phyloP scores from a whole-genome alignment of 2,888 invertebrate genomes.

The Periphyllus acericola region DNA sequence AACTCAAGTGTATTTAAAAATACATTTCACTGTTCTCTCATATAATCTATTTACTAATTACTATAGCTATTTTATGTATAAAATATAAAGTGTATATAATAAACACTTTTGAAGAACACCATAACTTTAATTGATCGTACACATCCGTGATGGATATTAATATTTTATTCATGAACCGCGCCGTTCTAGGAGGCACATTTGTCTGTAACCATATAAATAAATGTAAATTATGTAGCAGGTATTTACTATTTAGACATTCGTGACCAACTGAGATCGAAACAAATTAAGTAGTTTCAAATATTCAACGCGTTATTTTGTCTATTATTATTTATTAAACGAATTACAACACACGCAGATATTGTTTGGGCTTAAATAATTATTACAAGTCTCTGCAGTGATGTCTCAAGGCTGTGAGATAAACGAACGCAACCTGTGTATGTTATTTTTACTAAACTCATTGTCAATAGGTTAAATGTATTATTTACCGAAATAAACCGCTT shows the following conservation, averaged over 20 bases:
- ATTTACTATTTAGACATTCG: not conserved
- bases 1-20: too few species aligned
- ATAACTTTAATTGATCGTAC: too few species aligned
- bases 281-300: not conserved
- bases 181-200: not conserved
- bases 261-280: not conserved
- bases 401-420: slow-evolving; percentile 10
- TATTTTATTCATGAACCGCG: too few species aligned
- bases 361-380: not conserved
- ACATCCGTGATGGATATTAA: too few species aligned
- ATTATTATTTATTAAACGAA: not conserved
- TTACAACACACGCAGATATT: slow-evolving; percentile 5
- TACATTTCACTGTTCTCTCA: too few species aligned
- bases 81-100: too few species aligned
- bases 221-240: not conserved
- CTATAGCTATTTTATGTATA: too few species aligned
- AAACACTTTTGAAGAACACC: too few species aligned
- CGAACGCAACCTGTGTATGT: not conserved
- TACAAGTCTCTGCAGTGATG: not conserved
- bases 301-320: not conserved
- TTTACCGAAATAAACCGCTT: not conserved
- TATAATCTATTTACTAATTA: too few species aligned
- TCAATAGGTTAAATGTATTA: not conserved
- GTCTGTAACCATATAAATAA: not conserved
- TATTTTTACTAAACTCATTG: not conserved